Evolutionary conservation across 2,797 vertebrate genomes (phyloP).

Genomic region (Chelonia mydas): DNA sequence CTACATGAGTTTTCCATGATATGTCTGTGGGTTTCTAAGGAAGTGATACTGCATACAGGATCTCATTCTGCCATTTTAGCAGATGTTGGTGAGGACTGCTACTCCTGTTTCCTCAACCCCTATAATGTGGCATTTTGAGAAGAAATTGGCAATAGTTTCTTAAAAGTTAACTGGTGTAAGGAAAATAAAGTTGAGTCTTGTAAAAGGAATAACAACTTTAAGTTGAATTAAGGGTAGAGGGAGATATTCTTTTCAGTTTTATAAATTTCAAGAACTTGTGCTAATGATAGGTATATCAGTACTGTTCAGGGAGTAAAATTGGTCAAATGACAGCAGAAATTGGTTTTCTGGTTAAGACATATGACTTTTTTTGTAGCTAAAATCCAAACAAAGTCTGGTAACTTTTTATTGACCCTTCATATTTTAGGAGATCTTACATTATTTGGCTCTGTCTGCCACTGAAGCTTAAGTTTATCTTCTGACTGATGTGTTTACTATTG

Average conservation of each 20-base stretch:
- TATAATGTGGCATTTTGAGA: background rate
- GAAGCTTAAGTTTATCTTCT: background rate
- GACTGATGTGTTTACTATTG: background rate
- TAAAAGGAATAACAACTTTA: background rate
- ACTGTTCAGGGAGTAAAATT: background rate
- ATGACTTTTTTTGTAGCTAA: background rate
- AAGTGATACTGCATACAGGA: accelerated
- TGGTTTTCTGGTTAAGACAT: background rate
- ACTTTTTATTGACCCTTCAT: background rate
- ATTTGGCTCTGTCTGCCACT: background rate
- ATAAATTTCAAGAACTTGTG: background rate
- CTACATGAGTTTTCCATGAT: background rate
- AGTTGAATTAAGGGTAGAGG: background rate
- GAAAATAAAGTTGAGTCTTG: background rate
- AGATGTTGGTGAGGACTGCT: background rate
- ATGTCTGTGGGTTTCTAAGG: background rate
- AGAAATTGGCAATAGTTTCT: background rate
- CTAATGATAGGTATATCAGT: background rate
- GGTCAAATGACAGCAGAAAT: background rate
- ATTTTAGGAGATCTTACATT: background rate
- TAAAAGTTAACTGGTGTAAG: background rate
- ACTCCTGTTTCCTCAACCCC: background rate
- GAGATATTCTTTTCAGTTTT: background rate
- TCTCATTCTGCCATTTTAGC: background rate
- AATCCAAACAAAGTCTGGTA: background rate